Percentiles rank a stretch among this genome's conserved stretches.
Evolutionary conservation across 2,888 invertebrate genomes (phyloP).

Genomic region (Eurytoma californica): DNA sequence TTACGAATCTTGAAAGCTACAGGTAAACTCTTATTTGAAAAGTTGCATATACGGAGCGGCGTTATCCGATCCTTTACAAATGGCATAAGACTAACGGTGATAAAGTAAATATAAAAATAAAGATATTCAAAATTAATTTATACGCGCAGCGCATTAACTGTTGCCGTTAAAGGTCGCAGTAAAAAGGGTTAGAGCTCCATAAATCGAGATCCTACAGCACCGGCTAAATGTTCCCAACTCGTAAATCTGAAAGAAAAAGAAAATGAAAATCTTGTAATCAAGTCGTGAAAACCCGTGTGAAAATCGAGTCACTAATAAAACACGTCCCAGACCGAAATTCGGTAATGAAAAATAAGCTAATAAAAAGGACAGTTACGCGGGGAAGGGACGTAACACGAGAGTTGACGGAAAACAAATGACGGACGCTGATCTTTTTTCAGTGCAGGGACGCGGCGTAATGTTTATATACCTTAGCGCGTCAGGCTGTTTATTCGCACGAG

Average conservation of each 20-base stretch:
- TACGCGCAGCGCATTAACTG: too few relatives aligned
- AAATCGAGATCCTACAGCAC: too few relatives aligned
- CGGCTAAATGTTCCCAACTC: too few relatives aligned
- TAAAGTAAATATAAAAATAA: too few relatives aligned
- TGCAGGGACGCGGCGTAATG: not conserved
- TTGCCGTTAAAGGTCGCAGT: too few relatives aligned
- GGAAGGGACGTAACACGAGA: not conserved
- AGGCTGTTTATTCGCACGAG: conserved; percentile 22
- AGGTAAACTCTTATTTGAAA: too few relatives aligned
- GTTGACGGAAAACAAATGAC: conserved; percentile 1
- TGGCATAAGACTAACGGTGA: too few relatives aligned
- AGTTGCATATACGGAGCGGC: too few relatives aligned
- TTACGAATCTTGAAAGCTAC: too few relatives aligned
- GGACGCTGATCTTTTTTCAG: conserved; percentile 21
- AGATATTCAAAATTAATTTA: too few relatives aligned
- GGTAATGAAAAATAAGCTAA: not conserved
- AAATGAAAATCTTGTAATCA: not conserved
- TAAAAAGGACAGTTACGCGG: not conserved
- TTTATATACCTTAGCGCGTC: conserved; percentile 18
- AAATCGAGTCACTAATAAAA: conserved; percentile 9
- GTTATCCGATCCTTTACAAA: too few relatives aligned
- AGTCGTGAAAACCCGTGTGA: not conserved
- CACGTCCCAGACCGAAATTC: not conserved
- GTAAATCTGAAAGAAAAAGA: not conserved
- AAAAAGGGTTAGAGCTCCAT: too few relatives aligned